Evolutionary conservation across 2,113 vertebrate species (phyloP), one percentile per base, ranked within the genome.

Genomic region (Octodon degus): DNA sequence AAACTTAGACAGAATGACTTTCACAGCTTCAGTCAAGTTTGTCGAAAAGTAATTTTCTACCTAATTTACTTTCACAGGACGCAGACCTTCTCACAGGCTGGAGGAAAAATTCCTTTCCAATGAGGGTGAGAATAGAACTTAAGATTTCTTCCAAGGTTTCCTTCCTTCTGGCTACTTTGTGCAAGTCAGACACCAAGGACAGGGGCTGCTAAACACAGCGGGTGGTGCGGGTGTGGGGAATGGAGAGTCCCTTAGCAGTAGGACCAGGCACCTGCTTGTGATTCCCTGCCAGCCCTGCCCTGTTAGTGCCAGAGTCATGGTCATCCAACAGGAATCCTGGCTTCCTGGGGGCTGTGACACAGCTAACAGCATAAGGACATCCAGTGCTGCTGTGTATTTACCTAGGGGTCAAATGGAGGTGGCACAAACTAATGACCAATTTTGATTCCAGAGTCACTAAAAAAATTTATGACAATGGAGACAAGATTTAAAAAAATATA

Each of bases 51-150:
- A 97, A 94, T 85, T 70, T 96, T 97, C 62, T 86, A 96, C 55
- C 96, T 98, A 83, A 96, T 98, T 98, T 97, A 77, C 95, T 97
- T 98, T 97, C 91, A 83, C 63, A 77, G 82, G 67, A 96, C 62
- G 1, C 65, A 94, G 93, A 92, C 84, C 94, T 98, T 97, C 94
- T 92, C 72, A 67, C 89, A 90, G 55, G 86, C 65, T 2, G 0
- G 84, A 93, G 83, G 87, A 77, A 95, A 91, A 97, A 86, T 81
- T 89, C 77, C 91, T 97, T 96, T 76, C 68, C 37, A 50, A 97
- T 55, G 93, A 3, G 53, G 86, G 37, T 34, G 58, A 92, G 50
- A 97, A 62, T 58, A 62, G 53, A 94, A 62, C 76, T 70, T 12
- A 91, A 85, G 14, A 79, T 95, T 96, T 93, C 76, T 27, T n/a